Percentiles rank a stretch among this genome's conserved stretches.
Evolutionary conservation across 2,113 vertebrate genomes (phyloP).

Genomic region (Chaetorhynchus papuensis): DNA sequence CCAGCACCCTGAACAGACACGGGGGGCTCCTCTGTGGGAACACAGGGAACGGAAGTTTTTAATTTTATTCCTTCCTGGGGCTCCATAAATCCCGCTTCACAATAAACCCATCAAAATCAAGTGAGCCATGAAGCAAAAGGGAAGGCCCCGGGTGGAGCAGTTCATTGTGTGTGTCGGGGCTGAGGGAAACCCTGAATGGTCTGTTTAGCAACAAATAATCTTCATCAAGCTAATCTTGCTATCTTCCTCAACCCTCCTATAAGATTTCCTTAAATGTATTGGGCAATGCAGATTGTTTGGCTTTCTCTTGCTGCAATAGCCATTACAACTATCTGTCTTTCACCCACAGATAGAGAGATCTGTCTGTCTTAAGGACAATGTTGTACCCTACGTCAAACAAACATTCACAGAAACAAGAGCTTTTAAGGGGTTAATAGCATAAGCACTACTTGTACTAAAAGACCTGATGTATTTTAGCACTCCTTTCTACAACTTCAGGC

Average conservation of each 20-base stretch:
- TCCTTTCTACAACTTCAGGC: not conserved
- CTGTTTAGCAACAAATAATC: conserved; percentile 46
- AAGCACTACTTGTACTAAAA: not conserved
- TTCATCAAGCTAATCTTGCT: conserved; percentile 22
- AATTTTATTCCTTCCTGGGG: conserved; percentile 29
- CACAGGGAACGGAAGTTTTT: conserved; percentile 11
- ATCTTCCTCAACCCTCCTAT: conserved; percentile 32
- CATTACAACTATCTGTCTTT: not conserved
- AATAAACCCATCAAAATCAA: conserved; percentile 49
- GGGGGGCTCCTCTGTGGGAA: not conserved
- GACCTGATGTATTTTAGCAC: not conserved
- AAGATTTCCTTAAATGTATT: conserved; percentile 2
- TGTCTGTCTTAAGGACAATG: not conserved
- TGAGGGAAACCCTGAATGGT: not conserved
- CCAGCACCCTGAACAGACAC: accelerated
- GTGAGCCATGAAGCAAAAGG: conserved; percentile 44
- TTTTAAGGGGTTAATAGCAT: not conserved
- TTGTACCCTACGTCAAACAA: not conserved
- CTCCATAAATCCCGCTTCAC: conserved; percentile 37
- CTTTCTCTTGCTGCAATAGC: conserved; percentile 25
- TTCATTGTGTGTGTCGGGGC: not conserved
- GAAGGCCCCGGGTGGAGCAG: conserved; percentile 19
- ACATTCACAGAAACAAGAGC: not conserved
- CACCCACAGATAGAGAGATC: not conserved
- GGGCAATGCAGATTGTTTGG: conserved; percentile 31